These are phyloP conservation scores for Montipora cactus DNA, from an alignment of 64 coral and sea anemone genomes.

Conservation along the genomic window DNA sequence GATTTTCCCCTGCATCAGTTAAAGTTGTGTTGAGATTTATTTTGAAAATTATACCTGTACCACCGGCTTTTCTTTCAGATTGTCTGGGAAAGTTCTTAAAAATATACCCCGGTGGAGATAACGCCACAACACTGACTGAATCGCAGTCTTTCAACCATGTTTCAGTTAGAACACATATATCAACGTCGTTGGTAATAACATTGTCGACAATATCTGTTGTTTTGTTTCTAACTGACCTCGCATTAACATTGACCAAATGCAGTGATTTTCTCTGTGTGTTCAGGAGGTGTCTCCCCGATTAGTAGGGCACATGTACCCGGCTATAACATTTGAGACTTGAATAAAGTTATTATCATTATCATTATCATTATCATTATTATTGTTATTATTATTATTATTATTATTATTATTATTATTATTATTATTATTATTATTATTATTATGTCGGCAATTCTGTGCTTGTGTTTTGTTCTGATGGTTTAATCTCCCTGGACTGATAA, in stretches of 20 bases:
- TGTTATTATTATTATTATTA: no score
- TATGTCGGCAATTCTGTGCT: no score
- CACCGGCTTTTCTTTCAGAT: slow-evolving; percentile 51
- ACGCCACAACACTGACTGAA: slow-evolving; percentile 18
- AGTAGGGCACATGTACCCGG: no score
- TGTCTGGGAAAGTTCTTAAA: slow-evolving; percentile 33
- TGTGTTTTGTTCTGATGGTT: no score
- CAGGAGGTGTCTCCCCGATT: no score
- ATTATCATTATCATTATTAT: no score
- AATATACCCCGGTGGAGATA: slow-evolving; percentile 21
- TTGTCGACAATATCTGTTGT: slow-evolving; percentile 8
- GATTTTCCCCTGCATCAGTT: slow-evolving; percentile 51
- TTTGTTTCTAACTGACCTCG: slow-evolving; percentile 46
- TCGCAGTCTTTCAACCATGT: slow-evolving; percentile 24
- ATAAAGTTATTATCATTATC: no score
- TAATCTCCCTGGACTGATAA: no score
- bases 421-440: no score
- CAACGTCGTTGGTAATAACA: slow-evolving; percentile 1
- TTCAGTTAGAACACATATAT: slow-evolving; percentile 32
- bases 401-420: no score
- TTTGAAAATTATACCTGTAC: slow-evolving; percentile 52
- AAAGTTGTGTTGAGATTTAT: slow-evolving; percentile 30
- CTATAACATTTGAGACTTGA: not conserved
- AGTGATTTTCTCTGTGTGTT: not conserved
- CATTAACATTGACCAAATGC: slow-evolving; percentile 14